Conservation (phyloP, 92 coral and sea anemone species). For the Porites rus region DNA sequence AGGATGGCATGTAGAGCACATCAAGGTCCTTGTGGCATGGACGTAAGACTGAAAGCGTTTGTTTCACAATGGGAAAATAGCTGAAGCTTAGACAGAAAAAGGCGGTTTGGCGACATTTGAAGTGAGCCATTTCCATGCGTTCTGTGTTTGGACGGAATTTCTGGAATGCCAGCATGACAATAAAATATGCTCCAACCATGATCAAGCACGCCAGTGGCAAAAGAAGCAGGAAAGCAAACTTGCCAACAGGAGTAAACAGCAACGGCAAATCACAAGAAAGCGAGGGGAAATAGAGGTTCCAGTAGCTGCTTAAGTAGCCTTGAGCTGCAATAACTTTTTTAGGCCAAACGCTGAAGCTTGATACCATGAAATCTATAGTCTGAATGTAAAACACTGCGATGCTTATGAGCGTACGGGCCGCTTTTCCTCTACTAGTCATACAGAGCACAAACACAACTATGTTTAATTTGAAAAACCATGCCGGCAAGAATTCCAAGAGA, state of each 20-base stretch:
- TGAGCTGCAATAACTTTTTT: constrained; percentile 46
- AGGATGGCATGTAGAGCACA: constrained; percentile 53
- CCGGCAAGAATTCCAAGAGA: constrained; percentile 61
- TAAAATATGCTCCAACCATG: constrained; percentile 39
- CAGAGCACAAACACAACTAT: constrained; percentile 63
- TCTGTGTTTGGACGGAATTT: constrained; percentile 25
- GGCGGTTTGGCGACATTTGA: constrained; percentile 59
- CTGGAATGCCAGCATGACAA: constrained; percentile 11
- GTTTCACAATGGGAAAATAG: constrained; percentile 80
- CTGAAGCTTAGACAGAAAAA: constrained; percentile 65
- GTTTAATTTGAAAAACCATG: constrained; percentile 68
- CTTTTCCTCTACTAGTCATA: constrained; percentile 55
- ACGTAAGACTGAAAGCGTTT: constrained; percentile 55
- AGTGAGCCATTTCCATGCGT: constrained; percentile 33
- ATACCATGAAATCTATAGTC: constrained; percentile 76
- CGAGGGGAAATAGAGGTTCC: constrained; percentile 76
- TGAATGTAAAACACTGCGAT: constrained; percentile 81
- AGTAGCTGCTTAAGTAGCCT: constrained; percentile 71
- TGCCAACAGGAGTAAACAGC: constrained; percentile 68
- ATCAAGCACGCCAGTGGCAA: constrained; percentile 58
- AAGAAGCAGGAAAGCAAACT: constrained; percentile 59
- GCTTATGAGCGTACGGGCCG: constrained; percentile 45
- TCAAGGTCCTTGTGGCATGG: constrained; percentile 66
- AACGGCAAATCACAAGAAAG: constrained; percentile 71
- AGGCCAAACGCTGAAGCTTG: constrained; percentile 79